Percentiles rank a stretch among this genome's conserved stretches.
phyloP scores from a whole-genome alignment of 2,888 invertebrate genomes.

The Himalopsyche japonica region DNA sequence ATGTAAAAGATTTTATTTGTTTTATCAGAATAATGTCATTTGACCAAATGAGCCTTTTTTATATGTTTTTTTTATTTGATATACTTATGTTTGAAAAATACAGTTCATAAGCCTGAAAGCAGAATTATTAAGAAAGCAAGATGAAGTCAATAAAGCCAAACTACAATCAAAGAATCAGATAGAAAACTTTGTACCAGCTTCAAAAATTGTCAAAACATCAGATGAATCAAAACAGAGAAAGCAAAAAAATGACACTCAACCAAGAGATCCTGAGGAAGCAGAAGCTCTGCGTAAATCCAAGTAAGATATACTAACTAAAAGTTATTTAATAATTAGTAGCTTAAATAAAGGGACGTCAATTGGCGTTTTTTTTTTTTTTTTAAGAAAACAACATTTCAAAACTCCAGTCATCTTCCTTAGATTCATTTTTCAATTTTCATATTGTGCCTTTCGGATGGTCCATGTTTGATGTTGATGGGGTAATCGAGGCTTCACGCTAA shows the following conservation, averaged over 20 bases:
- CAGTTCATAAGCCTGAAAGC: conserved; percentile 84
- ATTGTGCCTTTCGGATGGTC: no score
- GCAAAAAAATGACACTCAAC: conserved; percentile 54
- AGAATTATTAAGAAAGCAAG: conserved; percentile 83
- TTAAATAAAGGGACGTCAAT: no score
- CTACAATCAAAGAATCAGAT: conserved; percentile 57
- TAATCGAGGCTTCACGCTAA: no score
- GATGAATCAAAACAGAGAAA: conserved; percentile 39
- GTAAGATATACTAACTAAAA: conserved; percentile 43
- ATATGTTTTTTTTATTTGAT: neutral
- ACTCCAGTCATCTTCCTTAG: no score
- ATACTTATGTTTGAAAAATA: conserved; percentile 38
- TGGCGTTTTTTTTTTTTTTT: no score
- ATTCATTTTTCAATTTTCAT: no score
- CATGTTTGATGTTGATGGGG: no score
- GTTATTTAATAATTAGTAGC: no score
- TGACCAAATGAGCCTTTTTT: neutral
- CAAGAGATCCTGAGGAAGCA: conserved; percentile 45
- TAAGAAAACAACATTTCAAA: no score
- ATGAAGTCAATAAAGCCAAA: conserved; percentile 75
- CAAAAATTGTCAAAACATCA: conserved; percentile 51
- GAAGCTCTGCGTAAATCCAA: conserved; percentile 52
- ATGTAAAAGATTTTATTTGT: conserved; percentile 39
- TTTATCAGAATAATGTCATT: neutral
- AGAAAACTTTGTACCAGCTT: conserved; percentile 56